Base-by-base conservation (phyloP, 2,888 invertebrate genomes). In the Pseudococcus jackbeardsleyi region DNA sequence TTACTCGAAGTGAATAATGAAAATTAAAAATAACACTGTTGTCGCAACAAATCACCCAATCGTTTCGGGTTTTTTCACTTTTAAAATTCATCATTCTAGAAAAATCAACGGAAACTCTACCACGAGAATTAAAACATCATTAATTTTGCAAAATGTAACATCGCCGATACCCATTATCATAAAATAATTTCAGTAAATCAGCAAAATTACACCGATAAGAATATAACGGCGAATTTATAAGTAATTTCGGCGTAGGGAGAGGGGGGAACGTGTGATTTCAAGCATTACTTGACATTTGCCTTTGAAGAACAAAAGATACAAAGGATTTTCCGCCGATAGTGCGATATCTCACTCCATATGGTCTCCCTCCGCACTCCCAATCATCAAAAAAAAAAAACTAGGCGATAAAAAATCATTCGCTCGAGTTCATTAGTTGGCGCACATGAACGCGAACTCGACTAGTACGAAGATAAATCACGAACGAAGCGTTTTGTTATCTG, bases 381-480 rank as follows among this genome's bases (percentile, higher is more conserved):
- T 50, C 50, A 12, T 42, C 5, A 12, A 11, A 12, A 42, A 42
- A 42, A 42, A 50, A 50, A 50, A 50, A 11, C 11, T 50, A 1
- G 15, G 11, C 12, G 54, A 54, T 54, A 54, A 54, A n/a, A 54
- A 54, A 54, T 54, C 54, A n/a, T 54, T 54, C 54, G 54, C 7
- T n/a, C n/a, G n/a, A 17, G 54, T 54, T n/a, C 12, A n/a, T 54
- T 54, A 42, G 42, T 42, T 42, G 5, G 42, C 54, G 8, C 0
- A 54, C n/a, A 54, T 54, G 15, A n/a, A 54, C n/a, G 54, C 54
- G n/a, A 68, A 68, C 15, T 26, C 26, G 26, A 6, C 26, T 2
- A 68, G 68, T 26, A 22, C 11, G 22, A 26, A 68, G 68, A 68
- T 68, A 68, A 68, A 26, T 26, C 68, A 68, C 68, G 68, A 68